Conservation (phyloP, 2,113 vertebrate species). For the Cephalophus harveyi region DNA sequence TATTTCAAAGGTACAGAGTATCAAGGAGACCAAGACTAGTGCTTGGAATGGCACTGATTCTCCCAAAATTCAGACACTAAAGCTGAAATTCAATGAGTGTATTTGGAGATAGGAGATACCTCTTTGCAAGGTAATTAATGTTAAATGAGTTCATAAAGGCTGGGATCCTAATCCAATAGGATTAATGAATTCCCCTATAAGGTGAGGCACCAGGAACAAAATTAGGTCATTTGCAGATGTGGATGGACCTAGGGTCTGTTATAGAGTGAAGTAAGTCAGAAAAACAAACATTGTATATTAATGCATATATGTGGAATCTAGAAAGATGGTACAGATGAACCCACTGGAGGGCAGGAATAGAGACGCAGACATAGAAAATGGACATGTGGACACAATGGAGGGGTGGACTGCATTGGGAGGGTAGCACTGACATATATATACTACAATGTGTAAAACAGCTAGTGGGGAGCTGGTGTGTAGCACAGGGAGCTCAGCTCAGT, state of each 20-base stretch:
- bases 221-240: neutral
- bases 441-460: neutral
- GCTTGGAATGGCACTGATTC: neutral
- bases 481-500: neutral
- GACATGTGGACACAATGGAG: neutral
- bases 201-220: neutral
- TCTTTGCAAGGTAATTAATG: neutral
- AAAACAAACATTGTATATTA: neutral
- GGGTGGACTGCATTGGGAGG: neutral
- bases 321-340: neutral
- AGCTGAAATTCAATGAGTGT: neutral
- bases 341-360: neutral
- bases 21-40: neutral
- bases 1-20: neutral
- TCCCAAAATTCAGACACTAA: neutral
- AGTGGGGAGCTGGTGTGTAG: neutral
- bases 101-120: neutral
- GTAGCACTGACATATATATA: neutral
- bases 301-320: neutral
- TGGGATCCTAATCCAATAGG: neutral
- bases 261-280: neutral
- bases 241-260: neutral
- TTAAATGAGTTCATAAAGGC: neutral
- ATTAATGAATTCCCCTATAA: neutral
- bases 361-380: neutral